Evolutionary conservation across 2,113 vertebrate genomes (phyloP).

Genomic region (Indicator maculatus): DNA sequence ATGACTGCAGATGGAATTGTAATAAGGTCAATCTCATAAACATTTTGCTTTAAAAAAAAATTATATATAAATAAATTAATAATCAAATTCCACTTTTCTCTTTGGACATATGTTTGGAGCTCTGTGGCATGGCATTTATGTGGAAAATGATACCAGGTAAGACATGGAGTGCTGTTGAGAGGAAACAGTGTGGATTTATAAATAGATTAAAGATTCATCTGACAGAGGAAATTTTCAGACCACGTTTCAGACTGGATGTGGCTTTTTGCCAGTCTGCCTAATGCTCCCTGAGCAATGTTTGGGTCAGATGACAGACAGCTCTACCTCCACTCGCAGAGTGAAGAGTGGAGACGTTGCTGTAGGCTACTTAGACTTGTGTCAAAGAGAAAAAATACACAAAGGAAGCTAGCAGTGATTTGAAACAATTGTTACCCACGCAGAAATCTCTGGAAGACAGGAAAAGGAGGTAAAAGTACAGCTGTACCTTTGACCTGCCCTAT

Average conservation of each 20-base stretch:
- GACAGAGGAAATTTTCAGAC: constrained; percentile 43
- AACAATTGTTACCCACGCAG: accelerated
- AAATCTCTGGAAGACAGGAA: neutral
- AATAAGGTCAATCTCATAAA: constrained; percentile 31
- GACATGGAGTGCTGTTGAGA: constrained; percentile 46
- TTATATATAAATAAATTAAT: neutral
- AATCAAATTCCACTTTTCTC: neutral
- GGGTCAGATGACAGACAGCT: neutral
- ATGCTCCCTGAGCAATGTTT: neutral
- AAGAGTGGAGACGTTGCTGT: neutral
- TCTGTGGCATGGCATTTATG: constrained; percentile 20
- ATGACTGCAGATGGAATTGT: constrained; percentile 21
- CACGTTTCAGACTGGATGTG: neutral
- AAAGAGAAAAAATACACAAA: neutral
- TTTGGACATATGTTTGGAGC: constrained; percentile 5
- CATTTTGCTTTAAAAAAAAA: neutral
- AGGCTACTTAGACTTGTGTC: neutral
- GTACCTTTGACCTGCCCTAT: neutral
- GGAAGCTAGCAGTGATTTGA: neutral
- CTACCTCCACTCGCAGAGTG: neutral
- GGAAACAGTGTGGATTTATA: constrained; percentile 44
- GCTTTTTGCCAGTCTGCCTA: constrained; percentile 21
- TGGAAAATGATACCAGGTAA: constrained; percentile 49
- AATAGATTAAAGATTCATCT: constrained; percentile 67
- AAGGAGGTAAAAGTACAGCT: neutral